A percentile compares a stretch with the other conserved stretches of the same genome.
Conservation (phyloP, 2,113 vertebrate species). For the Lutjanus erythropterus region DNA sequence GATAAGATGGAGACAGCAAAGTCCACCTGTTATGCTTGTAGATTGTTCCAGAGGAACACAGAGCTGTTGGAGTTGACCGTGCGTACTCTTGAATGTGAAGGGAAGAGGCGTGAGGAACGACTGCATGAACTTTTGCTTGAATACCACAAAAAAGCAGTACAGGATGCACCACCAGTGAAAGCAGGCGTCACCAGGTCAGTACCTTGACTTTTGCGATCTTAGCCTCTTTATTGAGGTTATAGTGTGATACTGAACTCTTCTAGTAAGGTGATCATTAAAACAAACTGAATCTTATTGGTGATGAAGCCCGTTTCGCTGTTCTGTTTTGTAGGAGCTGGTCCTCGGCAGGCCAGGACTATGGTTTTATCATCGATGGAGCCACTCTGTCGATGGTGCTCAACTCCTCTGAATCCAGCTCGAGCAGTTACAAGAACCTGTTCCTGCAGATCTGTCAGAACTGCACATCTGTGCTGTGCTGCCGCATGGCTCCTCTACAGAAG, state of each 20-base stretch:
- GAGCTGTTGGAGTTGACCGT: slow-evolving; percentile 94
- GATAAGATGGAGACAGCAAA: slow-evolving; percentile 99
- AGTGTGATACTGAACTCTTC: not conserved
- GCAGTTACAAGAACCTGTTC: slow-evolving; percentile 94
- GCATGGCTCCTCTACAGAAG: slow-evolving; percentile 98
- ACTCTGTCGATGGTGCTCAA: slow-evolving; percentile 93
- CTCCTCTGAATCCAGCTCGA: slow-evolving; percentile 87
- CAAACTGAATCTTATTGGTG: not conserved
- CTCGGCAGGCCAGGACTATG: slow-evolving; percentile 88
- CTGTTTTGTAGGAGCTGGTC: slow-evolving; percentile 89
- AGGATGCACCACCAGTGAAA: slow-evolving; percentile 86
- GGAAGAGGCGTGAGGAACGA: slow-evolving; percentile 86
- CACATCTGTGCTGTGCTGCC: slow-evolving; percentile 94
- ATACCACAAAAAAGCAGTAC: slow-evolving; percentile 92
- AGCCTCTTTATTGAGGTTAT: not conserved
- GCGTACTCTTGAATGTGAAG: slow-evolving; percentile 86
- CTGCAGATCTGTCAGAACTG: slow-evolving; percentile 96
- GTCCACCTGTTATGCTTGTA: slow-evolving; percentile 96
- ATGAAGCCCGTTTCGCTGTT: not conserved
- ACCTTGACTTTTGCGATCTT: not conserved
- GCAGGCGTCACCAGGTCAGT: slow-evolving; percentile 88
- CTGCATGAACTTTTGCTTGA: slow-evolving; percentile 93
- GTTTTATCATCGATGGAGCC: slow-evolving; percentile 95
- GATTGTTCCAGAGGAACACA: slow-evolving; percentile 93
- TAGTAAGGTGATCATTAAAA: not conserved